Conservation (phyloP, 37 sponge, comb jelly and placozoan genomes). For the Tethya wilhelma region DNA sequence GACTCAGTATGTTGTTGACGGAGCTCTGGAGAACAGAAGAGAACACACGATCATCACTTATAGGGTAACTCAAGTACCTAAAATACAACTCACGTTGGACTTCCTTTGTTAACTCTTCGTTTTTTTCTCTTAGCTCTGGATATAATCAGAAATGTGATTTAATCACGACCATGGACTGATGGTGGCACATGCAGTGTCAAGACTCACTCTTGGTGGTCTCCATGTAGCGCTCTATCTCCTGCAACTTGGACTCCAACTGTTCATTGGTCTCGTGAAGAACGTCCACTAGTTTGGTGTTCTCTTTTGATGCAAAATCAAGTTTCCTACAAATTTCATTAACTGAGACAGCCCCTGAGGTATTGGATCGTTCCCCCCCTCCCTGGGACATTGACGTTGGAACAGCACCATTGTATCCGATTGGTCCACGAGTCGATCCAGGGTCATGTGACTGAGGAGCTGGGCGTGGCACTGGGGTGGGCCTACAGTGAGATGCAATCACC, state of each 20-base stretch:
- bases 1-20: slow-evolving; percentile 3
- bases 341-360: no score
- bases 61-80: no score
- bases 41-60: no score
- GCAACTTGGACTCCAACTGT: slow-evolving; percentile 23
- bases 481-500: no score
- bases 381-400: no score
- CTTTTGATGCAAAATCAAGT: slow-evolving; percentile 23
- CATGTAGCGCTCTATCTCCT: slow-evolving; percentile 6
- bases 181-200: neutral
- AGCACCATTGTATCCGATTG: no score
- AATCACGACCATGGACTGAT: neutral
- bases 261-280: slow-evolving; percentile 26
- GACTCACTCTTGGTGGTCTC: neutral
- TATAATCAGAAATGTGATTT: neutral
- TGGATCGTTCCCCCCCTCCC: no score
- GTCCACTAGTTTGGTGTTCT: slow-evolving; percentile 15
- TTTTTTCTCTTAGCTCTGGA: neutral
- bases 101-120: neutral
- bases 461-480: no score
- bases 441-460: no score
- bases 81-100: no score
- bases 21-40: neutral
- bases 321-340: slow-evolving; percentile 11
- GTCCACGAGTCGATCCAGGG: no score